Base-by-base conservation (phyloP, 2,113 vertebrate species). In the Lamprotornis superbus region DNA sequence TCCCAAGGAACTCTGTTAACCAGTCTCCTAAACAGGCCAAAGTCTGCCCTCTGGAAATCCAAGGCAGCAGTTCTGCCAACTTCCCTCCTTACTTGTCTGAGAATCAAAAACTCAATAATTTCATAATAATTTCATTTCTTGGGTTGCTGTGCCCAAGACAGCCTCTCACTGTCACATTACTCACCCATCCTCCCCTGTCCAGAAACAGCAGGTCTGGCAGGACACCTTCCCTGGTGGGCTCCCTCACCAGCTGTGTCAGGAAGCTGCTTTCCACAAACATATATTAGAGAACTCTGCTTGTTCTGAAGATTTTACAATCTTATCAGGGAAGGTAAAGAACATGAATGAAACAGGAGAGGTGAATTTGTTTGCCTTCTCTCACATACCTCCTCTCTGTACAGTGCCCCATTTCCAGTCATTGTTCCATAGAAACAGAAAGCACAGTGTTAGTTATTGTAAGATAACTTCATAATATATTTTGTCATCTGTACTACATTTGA, bases 61-160 rank as follows among this genome's bases (percentile, higher is more conserved):
- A 68, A 22, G 19, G 20, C 24, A 59, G 44, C 19, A 67, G 53
- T 25, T 68, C 24, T 68, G n/a, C 39, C 30, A 33, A 37, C 52
- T 37, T 27, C 37, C 2, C 37, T 33, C n/a, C n/a, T 89, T 28
- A 46, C 24, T 52, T n/a, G 23, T 68, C 53, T 0, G 0, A 47
- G 28, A 68, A 68, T 53, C 19, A 52, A 67, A 57, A 82, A 16
- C 23, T 23, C 33, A 39, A 1, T 33, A 14, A 27, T 65, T 52
- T 74, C 33, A 30, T n/a, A 39, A 39, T 39, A 39, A 39, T 39
- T 39, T 39, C 37, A 39, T 39, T 39, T 39, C 37, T 39, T 39
- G 37, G 33, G 49, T 24, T 0, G 0, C 28, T 25, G 28, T 46
- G 28, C n/a, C n/a, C 33, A 52, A 24, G 59, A 44, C 0, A 0